Evolutionary conservation across 1,140 invertebrate species (phyloP), one percentile per base, ranked within the genome.

Genomic region (Aphelenchoides fujianensis): DNA sequence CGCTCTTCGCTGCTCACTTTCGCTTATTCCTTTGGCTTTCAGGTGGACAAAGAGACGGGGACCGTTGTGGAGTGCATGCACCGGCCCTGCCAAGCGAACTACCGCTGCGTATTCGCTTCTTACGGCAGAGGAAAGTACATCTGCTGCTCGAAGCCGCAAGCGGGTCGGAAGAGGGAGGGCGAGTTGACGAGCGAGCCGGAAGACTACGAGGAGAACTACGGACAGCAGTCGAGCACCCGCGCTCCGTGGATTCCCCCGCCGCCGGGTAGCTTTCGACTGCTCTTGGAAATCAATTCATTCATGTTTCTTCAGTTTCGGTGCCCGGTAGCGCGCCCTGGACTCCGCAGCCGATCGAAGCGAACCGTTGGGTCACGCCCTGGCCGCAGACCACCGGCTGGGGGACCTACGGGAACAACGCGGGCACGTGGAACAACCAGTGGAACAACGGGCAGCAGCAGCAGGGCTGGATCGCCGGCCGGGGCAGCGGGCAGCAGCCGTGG

Each of bases 101-200:
- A 68, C 61, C 28, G 34, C 32, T 74, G 72, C 57, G 68, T 72
- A 19, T 74, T 74, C 37, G 48, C 74, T 23, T 72, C 52, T 16
- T 32, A 48, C 30, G 73, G 61, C 2, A 27, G 74, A n/a, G 74
- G 73, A 30, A 72, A 53, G 12, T 74, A 74, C 54, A 78, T 74
- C 74, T 74, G 73, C 35, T 74, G 73, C n/a, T 74, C 73, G 27
- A 72, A 77, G 28, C 73, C 61, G 16, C n/a, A n/a, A n/a, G n/a
- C n/a, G n/a, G 32, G 16, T 16, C 19, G 16, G 53, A 31, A 36
- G n/a, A 5, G 19, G 7, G 55, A 19, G 34, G 19, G 55, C 19
- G 32, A 34, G 19, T 36, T 36, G 36, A 66, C 63, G 9, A 37
- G 12, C n/a, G 63, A 66, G 16, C 12, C 16, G 12, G 63, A 66